These are phyloP conservation scores for Chionis minor DNA, from an alignment of 2,113 vertebrate genomes.

Conservation along the genomic window DNA sequence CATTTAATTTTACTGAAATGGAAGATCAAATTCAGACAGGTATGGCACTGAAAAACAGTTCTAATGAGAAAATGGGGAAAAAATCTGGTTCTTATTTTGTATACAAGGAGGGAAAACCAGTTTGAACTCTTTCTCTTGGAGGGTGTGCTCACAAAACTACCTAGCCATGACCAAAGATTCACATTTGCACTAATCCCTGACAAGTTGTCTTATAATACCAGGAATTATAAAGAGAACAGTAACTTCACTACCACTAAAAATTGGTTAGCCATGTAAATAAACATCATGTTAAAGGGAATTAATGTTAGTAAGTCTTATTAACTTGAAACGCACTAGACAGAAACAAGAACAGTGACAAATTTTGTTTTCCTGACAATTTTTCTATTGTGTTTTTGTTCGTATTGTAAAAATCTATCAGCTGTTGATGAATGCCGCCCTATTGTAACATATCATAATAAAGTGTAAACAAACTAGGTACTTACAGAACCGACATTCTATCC, in stretches of 20 bases:
- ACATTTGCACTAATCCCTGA: not conserved
- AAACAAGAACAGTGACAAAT: not conserved
- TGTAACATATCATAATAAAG: not conserved
- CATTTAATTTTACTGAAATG: not conserved
- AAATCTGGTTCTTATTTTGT: not conserved
- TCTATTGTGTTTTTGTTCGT: not conserved
- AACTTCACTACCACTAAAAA: not conserved
- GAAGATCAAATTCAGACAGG: not conserved
- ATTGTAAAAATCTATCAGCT: not conserved
- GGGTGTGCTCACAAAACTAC: not conserved
- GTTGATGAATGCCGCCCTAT: not conserved
- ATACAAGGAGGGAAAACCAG: not conserved
- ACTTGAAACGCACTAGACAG: not conserved
- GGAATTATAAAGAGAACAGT: not conserved
- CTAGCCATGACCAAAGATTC: not conserved
- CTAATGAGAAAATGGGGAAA: not conserved
- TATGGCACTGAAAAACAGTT: not conserved
- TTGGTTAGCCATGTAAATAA: not conserved
- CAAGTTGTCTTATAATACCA: not conserved
- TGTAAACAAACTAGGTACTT: not conserved
- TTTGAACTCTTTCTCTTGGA: not conserved
- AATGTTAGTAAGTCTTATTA: not conserved
- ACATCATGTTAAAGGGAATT: fast-evolving
- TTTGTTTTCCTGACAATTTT: not conserved
- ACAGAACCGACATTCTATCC: not conserved